Base-by-base conservation (phyloP, 2,888 invertebrate species). In the Ceramica pisi region DNA sequence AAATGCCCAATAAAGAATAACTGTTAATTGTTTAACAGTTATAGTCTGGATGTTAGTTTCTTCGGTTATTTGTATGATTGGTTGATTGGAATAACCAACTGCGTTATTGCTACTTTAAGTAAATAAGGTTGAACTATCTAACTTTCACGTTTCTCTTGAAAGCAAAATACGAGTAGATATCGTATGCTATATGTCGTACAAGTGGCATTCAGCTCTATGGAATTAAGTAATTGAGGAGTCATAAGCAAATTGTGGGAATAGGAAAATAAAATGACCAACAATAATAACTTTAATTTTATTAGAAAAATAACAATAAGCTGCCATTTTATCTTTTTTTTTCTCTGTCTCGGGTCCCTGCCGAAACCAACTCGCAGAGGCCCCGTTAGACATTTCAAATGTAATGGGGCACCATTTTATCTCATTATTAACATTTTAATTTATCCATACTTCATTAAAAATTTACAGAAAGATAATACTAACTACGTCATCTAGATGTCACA, bases 211-310 rank as follows among this genome's bases (percentile, higher is more conserved):
- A 41, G 10, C 41, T 41, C 41, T 41, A 2, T 41, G 41, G 12
- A 12, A 41, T 41, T 12, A n/a, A n/a, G 48, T 9, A 56, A 10
- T 9, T 31, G 19, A 31, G 10, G 8, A 21, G n/a, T 31, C 23
- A 14, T 16, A 3, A 31, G 14, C 19, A 64, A 1, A n/a, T n/a
- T 26, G 6, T 2, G 12, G n/a, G n/a, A 48, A 57, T 31, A 57
- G 19, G 41, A 67, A 71, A 12, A 46, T 60, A 67, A 61, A 59
- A 64, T 63, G 14, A 53, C n/a, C 56, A 74, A 74, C 31, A 71
- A 68, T 53, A 81, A 71, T 59, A 80, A 81, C 4, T 46, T 71
- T 50, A 61, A 55, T n/a, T 78, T 78, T 68, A 77, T 64, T 78
- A 1, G 51, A 68, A 65, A 70, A 66, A 70, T 59, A 44, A 50